Percentiles rank a stretch among this genome's conserved stretches.
Evolutionary conservation across 2,113 vertebrate species (phyloP).

Genomic region (Corydoras maculifer): DNA sequence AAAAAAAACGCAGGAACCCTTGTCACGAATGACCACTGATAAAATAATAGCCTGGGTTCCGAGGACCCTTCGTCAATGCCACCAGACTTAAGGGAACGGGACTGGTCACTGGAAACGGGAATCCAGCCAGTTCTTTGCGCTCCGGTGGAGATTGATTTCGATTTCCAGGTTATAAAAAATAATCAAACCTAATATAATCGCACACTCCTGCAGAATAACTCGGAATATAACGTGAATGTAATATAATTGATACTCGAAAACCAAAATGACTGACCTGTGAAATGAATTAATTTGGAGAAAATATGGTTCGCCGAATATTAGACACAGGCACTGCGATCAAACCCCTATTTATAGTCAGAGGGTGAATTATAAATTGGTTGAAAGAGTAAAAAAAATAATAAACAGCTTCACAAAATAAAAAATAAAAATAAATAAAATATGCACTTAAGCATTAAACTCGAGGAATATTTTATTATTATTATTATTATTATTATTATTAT

Average conservation of each 20-base stretch:
- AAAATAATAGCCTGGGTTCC: constrained; percentile 43
- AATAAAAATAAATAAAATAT: background rate
- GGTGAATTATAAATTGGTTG: too few species aligned
- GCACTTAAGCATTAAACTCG: background rate
- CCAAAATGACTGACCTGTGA: too few species aligned
- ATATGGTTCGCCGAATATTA: too few species aligned
- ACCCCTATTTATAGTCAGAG: too few species aligned
- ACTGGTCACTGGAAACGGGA: constrained; percentile 53
- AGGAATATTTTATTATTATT: background rate
- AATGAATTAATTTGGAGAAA: too few species aligned
- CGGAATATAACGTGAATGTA: too few species aligned
- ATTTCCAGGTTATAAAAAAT: constrained; percentile 72
- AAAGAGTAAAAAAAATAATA: too few species aligned
- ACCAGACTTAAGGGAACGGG: background rate
- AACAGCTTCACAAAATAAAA: background rate
- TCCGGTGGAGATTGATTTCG: constrained; percentile 74
- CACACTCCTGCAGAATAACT: constrained; percentile 86
- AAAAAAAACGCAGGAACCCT: constrained; percentile 65
- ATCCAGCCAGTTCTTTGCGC: constrained; percentile 62
- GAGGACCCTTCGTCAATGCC: constrained; percentile 14
- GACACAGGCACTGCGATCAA: too few species aligned
- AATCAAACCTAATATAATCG: constrained; percentile 66
- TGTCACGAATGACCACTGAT: constrained; percentile 77
- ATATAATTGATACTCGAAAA: too few species aligned
- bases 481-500: constrained; percentile 68